Conservation (phyloP, 2,888 invertebrate species). For the Teleogryllus oceanicus region DNA sequence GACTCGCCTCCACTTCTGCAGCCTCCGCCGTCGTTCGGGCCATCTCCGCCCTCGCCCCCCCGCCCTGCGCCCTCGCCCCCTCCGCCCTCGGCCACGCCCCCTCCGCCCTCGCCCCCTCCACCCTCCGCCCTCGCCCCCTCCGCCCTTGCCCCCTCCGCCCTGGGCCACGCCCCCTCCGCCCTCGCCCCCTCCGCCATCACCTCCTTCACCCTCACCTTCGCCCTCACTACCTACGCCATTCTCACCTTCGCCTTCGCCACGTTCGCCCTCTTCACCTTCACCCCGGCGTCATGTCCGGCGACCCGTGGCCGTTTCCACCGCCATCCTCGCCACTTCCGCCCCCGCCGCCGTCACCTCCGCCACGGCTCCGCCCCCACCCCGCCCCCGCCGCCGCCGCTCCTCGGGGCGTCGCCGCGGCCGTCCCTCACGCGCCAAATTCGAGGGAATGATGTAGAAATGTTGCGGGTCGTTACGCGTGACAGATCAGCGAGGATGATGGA, state of each 20-base stretch:
- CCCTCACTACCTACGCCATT: too few species aligned
- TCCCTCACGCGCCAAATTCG: conserved; percentile 10
- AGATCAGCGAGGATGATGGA: background rate
- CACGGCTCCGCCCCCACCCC: background rate
- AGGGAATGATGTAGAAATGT: conserved; percentile 18
- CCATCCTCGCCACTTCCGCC: background rate
- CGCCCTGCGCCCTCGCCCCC: too few species aligned
- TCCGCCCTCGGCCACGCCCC: too few species aligned
- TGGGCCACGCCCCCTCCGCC: too few species aligned
- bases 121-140: too few species aligned
- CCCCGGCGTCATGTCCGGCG: background rate
- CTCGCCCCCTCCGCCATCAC: too few species aligned
- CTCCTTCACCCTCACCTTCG: too few species aligned
- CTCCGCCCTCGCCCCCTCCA: too few species aligned
- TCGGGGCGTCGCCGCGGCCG: background rate
- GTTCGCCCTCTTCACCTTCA: background rate
- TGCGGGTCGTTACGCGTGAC: conserved; percentile 10
- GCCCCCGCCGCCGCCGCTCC: background rate
- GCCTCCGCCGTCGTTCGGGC: too few species aligned
- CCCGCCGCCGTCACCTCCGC: background rate
- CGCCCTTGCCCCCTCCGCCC: too few species aligned
- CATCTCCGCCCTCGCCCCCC: too few species aligned
- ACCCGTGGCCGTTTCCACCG: background rate
- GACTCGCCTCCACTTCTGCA: too few species aligned
- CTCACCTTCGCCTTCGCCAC: background rate